A percentile compares a stretch with the other conserved stretches of the same genome.
Evolutionary conservation across 2,888 invertebrate genomes (phyloP).

Genomic region (Leptothorax acervorum): DNA sequence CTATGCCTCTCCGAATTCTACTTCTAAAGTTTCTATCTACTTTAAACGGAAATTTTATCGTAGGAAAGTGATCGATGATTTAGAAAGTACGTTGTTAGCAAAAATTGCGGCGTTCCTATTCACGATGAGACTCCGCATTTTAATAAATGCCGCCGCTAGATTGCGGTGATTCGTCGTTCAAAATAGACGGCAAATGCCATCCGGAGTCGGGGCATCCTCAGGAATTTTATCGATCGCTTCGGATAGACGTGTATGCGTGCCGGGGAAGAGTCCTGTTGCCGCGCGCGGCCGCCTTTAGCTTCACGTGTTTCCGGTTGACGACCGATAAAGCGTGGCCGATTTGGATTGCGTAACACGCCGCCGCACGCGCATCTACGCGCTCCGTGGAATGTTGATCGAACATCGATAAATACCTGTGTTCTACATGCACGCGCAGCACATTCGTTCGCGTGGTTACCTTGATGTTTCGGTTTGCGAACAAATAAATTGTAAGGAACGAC

Average conservation of each 20-base stretch:
- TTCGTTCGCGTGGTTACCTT: slow-evolving; percentile 13
- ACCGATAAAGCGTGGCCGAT: slow-evolving; percentile 76
- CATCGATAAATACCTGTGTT: slow-evolving; percentile 73
- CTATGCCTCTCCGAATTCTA: not conserved
- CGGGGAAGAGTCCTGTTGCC: slow-evolving; percentile 36
- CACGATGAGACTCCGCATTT: not conserved
- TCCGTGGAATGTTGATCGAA: slow-evolving; percentile 77
- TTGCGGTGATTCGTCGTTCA: slow-evolving; percentile 33
- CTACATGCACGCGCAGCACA: slow-evolving; percentile 46
- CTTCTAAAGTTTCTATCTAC: not conserved
- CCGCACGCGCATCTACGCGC: slow-evolving; percentile 73
- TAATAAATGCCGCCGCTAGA: slow-evolving; percentile 2
- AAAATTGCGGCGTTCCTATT: slow-evolving; percentile 6
- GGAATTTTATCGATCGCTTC: slow-evolving; percentile 76
- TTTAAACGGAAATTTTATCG: not conserved
- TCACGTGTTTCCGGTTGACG: slow-evolving; percentile 76
- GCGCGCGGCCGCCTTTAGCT: slow-evolving; percentile 61
- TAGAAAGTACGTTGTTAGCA: not conserved
- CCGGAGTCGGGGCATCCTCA: slow-evolving; percentile 16
- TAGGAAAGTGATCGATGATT: not conserved
- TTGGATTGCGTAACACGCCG: slow-evolving; percentile 74
- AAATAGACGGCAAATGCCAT: slow-evolving; percentile 25
- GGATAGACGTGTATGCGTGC: slow-evolving; percentile 52
- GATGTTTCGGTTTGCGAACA: not conserved
- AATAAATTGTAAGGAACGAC: slow-evolving; percentile 35